phyloP scores from a whole-genome alignment of 1,140 invertebrate species.

The Camponotus floridanus region DNA sequence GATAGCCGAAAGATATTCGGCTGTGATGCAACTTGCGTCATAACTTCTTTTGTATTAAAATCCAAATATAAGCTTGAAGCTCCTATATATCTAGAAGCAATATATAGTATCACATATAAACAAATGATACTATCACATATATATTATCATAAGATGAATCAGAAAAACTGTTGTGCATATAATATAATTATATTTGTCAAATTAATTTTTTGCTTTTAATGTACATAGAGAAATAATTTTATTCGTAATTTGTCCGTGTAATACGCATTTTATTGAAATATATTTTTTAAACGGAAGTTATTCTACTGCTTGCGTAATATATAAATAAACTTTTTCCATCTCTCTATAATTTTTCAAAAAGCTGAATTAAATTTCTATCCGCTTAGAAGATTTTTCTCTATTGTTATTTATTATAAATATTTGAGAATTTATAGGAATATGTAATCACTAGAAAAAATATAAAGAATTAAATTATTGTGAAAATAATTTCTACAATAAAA shows the following conservation, averaged over 20 bases:
- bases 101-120: neutral
- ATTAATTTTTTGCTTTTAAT: conserved; percentile 1
- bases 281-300: neutral
- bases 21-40: conserved; percentile 10
- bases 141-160: neutral
- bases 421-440: too few relatives aligned
- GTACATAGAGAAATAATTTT: neutral
- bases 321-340: neutral
- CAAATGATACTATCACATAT: neutral
- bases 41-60: conserved; percentile 38
- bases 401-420: conserved; percentile 8
- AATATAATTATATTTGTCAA: neutral
- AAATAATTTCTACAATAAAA: too few relatives aligned
- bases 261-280: neutral
- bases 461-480: too few relatives aligned
- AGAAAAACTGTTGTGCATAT: neutral
- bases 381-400: neutral
- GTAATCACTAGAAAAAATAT: too few relatives aligned
- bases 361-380: neutral
- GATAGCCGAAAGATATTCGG: conserved; percentile 46
- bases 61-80: neutral
- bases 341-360: neutral
- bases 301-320: neutral
- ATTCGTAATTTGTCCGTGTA: neutral
- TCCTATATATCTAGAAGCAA: conserved; percentile 10